Base-by-base conservation (phyloP, 2,888 invertebrate species). In the Eutolmus rufibarbis region DNA sequence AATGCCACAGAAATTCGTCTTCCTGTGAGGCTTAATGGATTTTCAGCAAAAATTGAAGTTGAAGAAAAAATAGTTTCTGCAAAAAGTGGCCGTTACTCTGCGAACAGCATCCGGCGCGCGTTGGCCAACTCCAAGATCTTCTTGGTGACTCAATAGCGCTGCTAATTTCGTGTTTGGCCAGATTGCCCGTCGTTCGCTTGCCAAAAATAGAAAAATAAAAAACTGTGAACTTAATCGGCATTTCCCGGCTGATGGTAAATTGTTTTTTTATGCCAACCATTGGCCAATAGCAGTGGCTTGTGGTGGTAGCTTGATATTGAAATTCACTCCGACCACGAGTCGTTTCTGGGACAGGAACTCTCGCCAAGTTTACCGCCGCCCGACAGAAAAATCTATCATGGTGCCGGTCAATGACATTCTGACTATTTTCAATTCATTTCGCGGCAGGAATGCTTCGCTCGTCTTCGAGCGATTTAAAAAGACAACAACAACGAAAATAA, bases 361-460 rank as follows among this genome's bases (percentile, higher is more conserved):
- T 7, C 66, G 66, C 66, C 66, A 66, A 23, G 23, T 66, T 66
- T 23, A 3, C 57, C 23, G 9, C 9, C 9, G 9, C 40, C 40
- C 40, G 66, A 9, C 28, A 79, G n/a, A 78, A 79, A 46, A 51
- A 51, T 46, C 51, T 14, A 37, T 76, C 34, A 51, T n/a, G 16
- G 79, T 51, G 51, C 51, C 79, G 79, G 79, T 79, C 79, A 79
- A 79, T 34, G 79, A 79, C 79, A 31, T 31, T n/a, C 43, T 1
- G 46, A 8, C 51, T 79, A 79, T 79, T 79, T 79, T 56, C 51
- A 79, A 79, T 46, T 79, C n/a, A 56, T 56, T 46, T 79, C 56
- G 23, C 28, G 66, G 12, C 66, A 66, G 66, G 23, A 66, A 66
- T 66, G 8, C 23, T 12, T 28, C 66, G 66, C 23, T 66, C 66